Conservation (phyloP, 2,888 invertebrate genomes). For the Brenthis hecate region DNA sequence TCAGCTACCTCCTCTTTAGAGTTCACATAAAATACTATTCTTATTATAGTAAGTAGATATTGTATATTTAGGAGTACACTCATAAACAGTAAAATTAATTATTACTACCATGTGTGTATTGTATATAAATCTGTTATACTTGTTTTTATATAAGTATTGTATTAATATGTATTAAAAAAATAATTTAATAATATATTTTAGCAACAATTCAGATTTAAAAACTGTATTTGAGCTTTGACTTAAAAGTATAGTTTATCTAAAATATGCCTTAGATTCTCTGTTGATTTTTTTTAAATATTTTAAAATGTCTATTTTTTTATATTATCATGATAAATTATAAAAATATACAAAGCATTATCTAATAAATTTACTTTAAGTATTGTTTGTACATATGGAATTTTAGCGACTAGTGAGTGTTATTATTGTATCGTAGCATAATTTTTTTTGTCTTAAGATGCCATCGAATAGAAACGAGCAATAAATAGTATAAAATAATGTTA, state of each 20-base stretch:
- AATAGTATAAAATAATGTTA: too few relatives aligned
- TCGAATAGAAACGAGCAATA: too few relatives aligned
- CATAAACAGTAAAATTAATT: too few relatives aligned
- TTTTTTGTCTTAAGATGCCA: too few relatives aligned
- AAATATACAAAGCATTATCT: too few relatives aligned
- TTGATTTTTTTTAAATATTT: not conserved
- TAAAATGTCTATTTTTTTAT: too few relatives aligned
- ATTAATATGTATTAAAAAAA: not conserved
- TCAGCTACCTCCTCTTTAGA: constrained; percentile 20
- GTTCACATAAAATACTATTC: constrained; percentile 1
- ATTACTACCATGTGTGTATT: not conserved
- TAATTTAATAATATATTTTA: not conserved
- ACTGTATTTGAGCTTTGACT: constrained; percentile 31
- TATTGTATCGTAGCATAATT: too few relatives aligned
- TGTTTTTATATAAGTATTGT: not conserved
- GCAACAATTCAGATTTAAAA: not conserved
- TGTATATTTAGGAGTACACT: not conserved
- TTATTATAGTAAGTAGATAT: constrained; percentile 1
- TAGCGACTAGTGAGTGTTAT: too few relatives aligned
- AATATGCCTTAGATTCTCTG: not conserved
- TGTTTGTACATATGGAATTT: too few relatives aligned
- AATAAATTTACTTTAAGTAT: too few relatives aligned
- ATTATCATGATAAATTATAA: too few relatives aligned
- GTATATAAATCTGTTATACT: constrained; percentile 2
- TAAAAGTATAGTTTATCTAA: constrained; percentile 8